Conservation (phyloP, 2,797 vertebrate genomes). For the Premnoplex brunnescens region DNA sequence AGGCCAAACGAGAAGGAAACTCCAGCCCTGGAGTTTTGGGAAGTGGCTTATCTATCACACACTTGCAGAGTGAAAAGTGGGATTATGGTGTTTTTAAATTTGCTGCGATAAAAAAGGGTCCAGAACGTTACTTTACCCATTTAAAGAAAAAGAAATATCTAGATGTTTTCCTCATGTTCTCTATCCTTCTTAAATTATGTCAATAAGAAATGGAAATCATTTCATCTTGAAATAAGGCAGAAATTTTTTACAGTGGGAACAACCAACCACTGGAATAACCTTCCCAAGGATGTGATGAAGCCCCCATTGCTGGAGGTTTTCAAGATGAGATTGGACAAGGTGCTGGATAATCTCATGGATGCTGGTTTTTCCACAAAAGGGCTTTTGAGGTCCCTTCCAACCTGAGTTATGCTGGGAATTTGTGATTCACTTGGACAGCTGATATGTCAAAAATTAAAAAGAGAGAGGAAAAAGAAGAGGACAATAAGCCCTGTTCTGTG, state of each 20-base stretch:
- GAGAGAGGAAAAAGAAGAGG: background rate
- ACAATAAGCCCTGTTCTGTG: background rate
- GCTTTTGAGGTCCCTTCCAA: background rate
- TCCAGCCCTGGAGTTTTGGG: background rate
- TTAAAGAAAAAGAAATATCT: background rate
- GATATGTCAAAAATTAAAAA: background rate
- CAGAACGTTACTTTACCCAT: background rate
- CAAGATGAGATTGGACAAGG: background rate
- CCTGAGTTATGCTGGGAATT: background rate
- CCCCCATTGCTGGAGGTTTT: background rate
- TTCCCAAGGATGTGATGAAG: fast-evolving
- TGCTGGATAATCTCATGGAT: background rate
- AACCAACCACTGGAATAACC: background rate
- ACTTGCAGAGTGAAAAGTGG: background rate
- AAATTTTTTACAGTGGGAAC: background rate
- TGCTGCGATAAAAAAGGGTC: background rate
- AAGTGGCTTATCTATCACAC: background rate
- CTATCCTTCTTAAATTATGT: background rate
- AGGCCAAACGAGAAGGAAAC: background rate
- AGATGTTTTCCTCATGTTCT: background rate
- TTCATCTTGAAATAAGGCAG: background rate
- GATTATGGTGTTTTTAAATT: background rate
- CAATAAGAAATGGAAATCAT: background rate
- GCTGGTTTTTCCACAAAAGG: background rate
- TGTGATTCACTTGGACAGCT: background rate